Conservation (phyloP, 1,140 invertebrate species). For the Listronotus oregonensis region DNA sequence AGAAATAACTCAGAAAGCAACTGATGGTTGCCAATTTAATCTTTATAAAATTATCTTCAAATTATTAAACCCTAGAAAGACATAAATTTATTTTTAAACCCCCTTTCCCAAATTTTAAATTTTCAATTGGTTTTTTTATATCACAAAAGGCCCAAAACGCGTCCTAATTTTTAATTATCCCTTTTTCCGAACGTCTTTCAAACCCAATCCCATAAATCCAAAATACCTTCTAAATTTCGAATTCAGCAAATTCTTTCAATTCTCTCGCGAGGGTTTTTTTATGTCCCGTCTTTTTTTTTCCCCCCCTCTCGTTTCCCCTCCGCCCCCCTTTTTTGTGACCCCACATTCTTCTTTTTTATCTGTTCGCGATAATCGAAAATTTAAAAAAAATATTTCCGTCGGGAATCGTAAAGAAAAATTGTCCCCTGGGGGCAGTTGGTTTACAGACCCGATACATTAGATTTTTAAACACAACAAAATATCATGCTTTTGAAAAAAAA, state of each 20-base stretch:
- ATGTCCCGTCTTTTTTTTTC: slow-evolving; percentile 6
- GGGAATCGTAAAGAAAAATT: slow-evolving; percentile 21
- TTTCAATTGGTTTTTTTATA: neutral
- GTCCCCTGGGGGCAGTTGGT: slow-evolving; percentile 5
- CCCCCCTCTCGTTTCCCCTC: slow-evolving; percentile 2
- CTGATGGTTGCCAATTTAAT: no score
- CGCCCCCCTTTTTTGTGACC: neutral
- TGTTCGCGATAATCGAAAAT: slow-evolving; percentile 33
- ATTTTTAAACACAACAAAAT: no score
- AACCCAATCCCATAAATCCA: slow-evolving; percentile 18
- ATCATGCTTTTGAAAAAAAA: no score
- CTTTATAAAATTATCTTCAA: no score
- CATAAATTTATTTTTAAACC: no score
- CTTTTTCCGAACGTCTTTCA: slow-evolving; percentile 18
- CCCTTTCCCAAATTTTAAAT: no score
- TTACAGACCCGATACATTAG: slow-evolving; percentile 6
- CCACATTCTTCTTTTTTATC: slow-evolving; percentile 24
- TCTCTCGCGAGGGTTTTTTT: neutral
- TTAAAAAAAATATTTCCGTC: slow-evolving; percentile 30
- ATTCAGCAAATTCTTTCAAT: slow-evolving; percentile 24
- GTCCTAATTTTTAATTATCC: slow-evolving; percentile 31
- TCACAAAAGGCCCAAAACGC: slow-evolving; percentile 15
- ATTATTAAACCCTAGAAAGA: no score
- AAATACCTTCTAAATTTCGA: slow-evolving; percentile 15
- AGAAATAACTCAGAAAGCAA: no score